A percentile compares a stretch with the other conserved stretches of the same genome.
Evolutionary conservation across 2,113 vertebrate species (phyloP).

Genomic region (Calonectris borealis): DNA sequence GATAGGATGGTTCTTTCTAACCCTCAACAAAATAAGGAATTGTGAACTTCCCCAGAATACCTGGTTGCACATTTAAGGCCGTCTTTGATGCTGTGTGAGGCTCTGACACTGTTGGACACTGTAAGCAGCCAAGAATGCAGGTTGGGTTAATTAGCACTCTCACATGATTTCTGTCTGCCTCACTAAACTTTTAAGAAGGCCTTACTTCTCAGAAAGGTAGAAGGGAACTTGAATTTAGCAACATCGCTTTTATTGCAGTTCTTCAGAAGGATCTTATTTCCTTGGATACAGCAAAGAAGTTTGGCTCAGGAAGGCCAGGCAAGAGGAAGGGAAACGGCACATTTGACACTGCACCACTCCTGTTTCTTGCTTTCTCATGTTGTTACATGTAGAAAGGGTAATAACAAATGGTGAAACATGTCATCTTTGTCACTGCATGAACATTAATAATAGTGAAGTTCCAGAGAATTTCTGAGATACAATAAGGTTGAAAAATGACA

Average conservation of each 20-base stretch:
- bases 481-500: not conserved
- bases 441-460: not conserved
- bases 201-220: not conserved
- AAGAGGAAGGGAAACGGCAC: not conserved
- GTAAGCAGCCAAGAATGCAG: not conserved
- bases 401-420: not conserved
- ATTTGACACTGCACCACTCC: not conserved
- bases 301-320: not conserved
- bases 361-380: not conserved
- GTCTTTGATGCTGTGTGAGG: not conserved
- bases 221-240: not conserved
- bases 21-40: not conserved
- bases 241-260: not conserved
- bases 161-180: not conserved
- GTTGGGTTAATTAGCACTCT: not conserved
- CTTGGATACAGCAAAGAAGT: not conserved
- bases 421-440: not conserved
- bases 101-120: not conserved
- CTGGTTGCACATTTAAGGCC: not conserved
- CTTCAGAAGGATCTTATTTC: not conserved
- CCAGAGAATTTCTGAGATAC: not conserved
- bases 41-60: not conserved
- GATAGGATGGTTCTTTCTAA: not conserved
- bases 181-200: not conserved
- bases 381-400: not conserved